Percentiles rank a stretch among this genome's conserved stretches.
Conservation (phyloP, 2,797 vertebrate genomes). For the Chaetodon trifasciatus region DNA sequence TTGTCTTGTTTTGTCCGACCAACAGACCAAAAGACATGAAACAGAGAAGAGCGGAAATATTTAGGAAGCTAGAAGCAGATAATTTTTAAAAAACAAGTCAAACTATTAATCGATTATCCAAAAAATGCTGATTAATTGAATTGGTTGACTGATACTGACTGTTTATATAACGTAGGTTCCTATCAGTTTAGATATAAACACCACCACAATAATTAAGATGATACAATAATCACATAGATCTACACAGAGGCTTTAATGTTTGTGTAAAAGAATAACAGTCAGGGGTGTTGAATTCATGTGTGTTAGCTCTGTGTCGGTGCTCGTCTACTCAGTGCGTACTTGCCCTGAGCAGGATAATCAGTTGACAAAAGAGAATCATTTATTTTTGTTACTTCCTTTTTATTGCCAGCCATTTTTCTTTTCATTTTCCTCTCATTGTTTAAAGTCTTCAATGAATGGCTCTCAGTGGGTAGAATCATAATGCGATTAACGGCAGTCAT, state of each 20-base stretch:
- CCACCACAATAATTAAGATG: too few species aligned
- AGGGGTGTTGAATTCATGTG: neutral
- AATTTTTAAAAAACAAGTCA: neutral
- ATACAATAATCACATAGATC: neutral
- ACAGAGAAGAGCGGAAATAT: neutral
- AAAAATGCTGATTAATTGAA: neutral
- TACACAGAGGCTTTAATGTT: neutral
- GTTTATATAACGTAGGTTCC: neutral
- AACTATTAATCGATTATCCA: neutral
- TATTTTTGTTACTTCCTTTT: constrained; percentile 16
- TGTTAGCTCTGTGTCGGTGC: neutral
- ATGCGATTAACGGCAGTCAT: constrained; percentile 27
- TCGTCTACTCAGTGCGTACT: neutral
- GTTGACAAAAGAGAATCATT: constrained; percentile 2
- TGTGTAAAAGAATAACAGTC: neutral
- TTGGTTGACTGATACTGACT: neutral
- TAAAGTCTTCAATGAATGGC: neutral
- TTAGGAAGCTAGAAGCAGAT: neutral
- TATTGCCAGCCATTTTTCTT: neutral
- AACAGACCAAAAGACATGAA: neutral
- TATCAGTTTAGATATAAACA: neutral
- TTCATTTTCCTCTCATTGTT: neutral
- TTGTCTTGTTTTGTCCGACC: neutral
- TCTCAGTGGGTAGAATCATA: neutral
- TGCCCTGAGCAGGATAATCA: neutral